These are phyloP conservation scores for Penelope pileata DNA, from an alignment of 2,113 vertebrate species.

Conservation along the genomic window DNA sequence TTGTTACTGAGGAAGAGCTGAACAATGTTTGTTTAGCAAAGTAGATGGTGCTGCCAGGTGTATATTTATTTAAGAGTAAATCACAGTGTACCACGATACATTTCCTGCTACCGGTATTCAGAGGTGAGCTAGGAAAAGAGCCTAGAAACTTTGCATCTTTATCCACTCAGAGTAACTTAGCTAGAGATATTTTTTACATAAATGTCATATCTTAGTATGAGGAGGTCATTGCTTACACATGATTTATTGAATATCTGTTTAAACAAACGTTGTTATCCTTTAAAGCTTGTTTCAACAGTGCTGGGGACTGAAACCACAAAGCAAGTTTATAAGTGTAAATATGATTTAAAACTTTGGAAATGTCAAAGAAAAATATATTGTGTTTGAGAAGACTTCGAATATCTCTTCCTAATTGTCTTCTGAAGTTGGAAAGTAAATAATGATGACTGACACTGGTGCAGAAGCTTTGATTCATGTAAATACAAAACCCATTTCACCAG, in stretches of 20 bases:
- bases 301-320: background rate
- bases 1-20: background rate
- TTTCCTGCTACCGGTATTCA: background rate
- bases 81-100: background rate
- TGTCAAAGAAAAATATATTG: background rate
- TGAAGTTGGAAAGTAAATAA: background rate
- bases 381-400: background rate
- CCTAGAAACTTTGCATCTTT: background rate
- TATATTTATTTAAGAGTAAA: background rate
- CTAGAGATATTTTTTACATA: background rate
- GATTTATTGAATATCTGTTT: background rate
- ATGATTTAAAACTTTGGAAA: background rate
- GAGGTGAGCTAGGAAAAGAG: background rate
- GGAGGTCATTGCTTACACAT: background rate
- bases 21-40: background rate
- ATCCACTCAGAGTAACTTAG: background rate
- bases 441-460: background rate
- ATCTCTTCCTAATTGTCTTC: background rate
- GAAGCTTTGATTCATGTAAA: background rate
- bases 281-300: slow-evolving; percentile 3
- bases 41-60: background rate
- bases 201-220: background rate
- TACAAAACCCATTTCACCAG: background rate
- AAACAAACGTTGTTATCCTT: background rate
- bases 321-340: background rate